These are phyloP conservation scores for Hippocampus mohnikei DNA, from an alignment of 2,113 vertebrate genomes.

Conservation along the genomic window DNA sequence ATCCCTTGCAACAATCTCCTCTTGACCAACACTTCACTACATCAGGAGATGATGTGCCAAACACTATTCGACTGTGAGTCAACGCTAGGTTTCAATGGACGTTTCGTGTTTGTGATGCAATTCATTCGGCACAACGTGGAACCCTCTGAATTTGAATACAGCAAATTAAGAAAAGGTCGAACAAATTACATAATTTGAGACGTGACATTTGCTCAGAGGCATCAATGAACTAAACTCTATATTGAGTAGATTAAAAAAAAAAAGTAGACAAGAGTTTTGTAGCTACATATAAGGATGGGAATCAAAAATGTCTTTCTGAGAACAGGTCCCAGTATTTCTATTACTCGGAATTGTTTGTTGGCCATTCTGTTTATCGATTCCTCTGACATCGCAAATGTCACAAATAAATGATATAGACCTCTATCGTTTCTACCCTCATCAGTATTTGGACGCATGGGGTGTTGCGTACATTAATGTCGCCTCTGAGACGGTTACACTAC, in stretches of 20 bases:
- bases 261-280: neutral
- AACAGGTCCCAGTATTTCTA: no score
- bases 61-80: conserved; percentile 9
- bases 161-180: neutral
- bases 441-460: no score
- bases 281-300: neutral
- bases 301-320: no score
- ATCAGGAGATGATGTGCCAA: conserved; percentile 4
- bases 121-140: neutral
- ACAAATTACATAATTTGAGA: neutral
- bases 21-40: neutral
- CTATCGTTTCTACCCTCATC: no score
- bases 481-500: no score
- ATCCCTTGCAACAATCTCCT: neutral
- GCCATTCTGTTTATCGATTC: no score
- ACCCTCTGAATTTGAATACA: neutral
- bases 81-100: neutral
- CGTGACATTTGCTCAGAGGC: neutral
- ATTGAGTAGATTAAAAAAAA: neutral
- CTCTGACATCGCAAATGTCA: no score
- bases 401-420: no score
- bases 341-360: no score
- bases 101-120: neutral
- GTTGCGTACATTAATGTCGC: no score
- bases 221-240: no score